A percentile compares a stretch with the other conserved stretches of the same genome.
These are phyloP conservation scores for Muscicapa striata DNA, from an alignment of 2,797 vertebrate species.

Conservation along the genomic window DNA sequence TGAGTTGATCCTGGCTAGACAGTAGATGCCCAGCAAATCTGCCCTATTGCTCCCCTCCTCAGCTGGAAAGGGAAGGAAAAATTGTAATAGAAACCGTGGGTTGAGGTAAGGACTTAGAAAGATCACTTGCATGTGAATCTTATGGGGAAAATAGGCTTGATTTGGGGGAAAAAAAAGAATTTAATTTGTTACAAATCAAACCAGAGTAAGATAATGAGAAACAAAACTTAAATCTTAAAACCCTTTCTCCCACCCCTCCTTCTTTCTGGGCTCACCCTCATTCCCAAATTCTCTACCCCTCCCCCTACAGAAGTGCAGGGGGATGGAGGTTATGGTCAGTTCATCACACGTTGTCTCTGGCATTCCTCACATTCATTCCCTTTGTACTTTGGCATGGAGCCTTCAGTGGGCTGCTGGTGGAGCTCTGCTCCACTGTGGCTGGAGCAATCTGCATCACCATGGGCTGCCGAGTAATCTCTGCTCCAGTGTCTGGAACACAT, in stretches of 20 bases:
- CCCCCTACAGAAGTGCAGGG: neutral
- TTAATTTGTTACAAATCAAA: neutral
- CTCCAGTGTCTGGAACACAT: neutral
- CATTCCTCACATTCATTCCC: neutral
- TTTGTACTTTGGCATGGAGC: neutral
- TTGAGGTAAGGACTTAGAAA: neutral
- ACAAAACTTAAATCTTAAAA: neutral
- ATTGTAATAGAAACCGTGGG: neutral
- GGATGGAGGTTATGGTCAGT: neutral
- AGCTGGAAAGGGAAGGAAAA: neutral
- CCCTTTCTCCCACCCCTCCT: neutral
- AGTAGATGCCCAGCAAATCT: neutral
- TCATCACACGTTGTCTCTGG: accelerated
- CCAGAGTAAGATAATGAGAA: neutral
- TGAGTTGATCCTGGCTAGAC: neutral
- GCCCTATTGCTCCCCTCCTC: neutral
- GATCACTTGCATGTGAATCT: neutral
- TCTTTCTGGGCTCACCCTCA: neutral
- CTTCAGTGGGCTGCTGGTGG: too few species aligned
- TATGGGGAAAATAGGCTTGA: neutral
- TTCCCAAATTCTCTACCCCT: neutral
- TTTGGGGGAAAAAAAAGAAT: neutral
- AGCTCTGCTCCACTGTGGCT: neutral
- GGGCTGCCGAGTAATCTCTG: accelerated
- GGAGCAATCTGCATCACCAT: too few species aligned